Base-by-base conservation (phyloP, 2,888 invertebrate species). In the Eledona agricola region DNA sequence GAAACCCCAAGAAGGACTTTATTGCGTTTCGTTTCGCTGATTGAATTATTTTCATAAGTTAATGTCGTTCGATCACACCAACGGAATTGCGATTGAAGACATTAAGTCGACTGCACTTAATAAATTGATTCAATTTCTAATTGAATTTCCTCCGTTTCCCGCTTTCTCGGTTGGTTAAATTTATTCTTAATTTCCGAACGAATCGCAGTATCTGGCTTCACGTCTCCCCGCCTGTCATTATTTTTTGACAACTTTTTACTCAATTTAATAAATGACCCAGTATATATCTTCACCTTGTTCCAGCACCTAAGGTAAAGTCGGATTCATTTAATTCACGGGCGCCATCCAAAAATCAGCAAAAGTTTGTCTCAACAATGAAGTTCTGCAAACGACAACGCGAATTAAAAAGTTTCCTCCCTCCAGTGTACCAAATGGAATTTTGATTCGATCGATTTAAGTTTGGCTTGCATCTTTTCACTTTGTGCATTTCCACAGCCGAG, bases 371-470 rank as follows among this genome's bases (percentile, higher is more conserved):
- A 23, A 45, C 34, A 45, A 45, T 45, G 23, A 32, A 23, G 16
- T 45, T 19, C 45, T 45, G 45, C 45, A 32, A 3, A 10, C 34
- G 45, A 45, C 45, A 45, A 31, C 12, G 25, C 34, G 34, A 45
- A 45, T 45, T 45, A 45, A 45, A 45, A 45, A 45, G 45, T 45
- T 45, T 45, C 20, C 22, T 12, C 40, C 42, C 31, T 11, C n/a
- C 37, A 37, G 35, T 37, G 37, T 47, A 13, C 20, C 35, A 28
- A 34, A 37, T 37, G 47, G 47, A 47, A 47, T 47, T 46, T 34
- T 34, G 34, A 46, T 46, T 46, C 46, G 13, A 42, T 42, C 42
- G 31, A 42, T 42, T 42, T 42, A 42, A 42, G 42, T 42, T 42
- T 31, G 19, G 10, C 10, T 7, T 31, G 42, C 29, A 22, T 42